Base-by-base conservation (phyloP, 2,888 invertebrate genomes). In the Ennomos erosarius region DNA sequence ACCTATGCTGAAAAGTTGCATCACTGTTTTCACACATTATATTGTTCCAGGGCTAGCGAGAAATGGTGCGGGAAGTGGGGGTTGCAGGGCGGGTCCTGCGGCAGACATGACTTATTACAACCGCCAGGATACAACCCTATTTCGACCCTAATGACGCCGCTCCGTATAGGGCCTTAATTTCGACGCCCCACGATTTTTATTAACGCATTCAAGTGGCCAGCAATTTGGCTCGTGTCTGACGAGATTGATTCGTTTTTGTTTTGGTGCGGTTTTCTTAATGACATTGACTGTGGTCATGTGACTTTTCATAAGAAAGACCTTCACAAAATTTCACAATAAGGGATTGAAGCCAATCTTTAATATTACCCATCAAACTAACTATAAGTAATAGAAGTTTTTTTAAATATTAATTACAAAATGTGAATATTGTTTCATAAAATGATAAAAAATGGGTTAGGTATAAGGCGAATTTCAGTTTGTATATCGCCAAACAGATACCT, bases 61-160 rank as follows among this genome's bases (percentile, higher is more conserved):
- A 83, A 85, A 84, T 82, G 82, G 81, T 70, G 79, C 80, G 82
- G 79, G 82, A 76, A 75, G 75, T 48, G 70, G 69, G 69, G 77
- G 73, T 73, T 69, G 75, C 69, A 74, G 79, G 78, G 79, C 73
- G 79, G 78, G 81, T 82, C 82, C 89, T 90, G 89, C 83, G 84
- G 82, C 85, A 85, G 91, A 91, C 91, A 91, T 90, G 90, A 91
- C 90, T 90, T 91, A 91, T 91, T 89, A 86, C 88, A 75, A 84
- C 85, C 85, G 84, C 86, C 86, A 88, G 86, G 88, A 91, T 87
- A 90, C 90, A 90, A 90, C 90, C 91, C 90, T 88, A 90, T 89
- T 90, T 84, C 84, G 84, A 81, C 78, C 89, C 88, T 90, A 92
- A 92, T 90, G 90, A 91, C 87, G 83, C 82, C 81, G 85, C 85